Base-by-base conservation (phyloP, 2,888 invertebrate species). In the Tipula unca region DNA sequence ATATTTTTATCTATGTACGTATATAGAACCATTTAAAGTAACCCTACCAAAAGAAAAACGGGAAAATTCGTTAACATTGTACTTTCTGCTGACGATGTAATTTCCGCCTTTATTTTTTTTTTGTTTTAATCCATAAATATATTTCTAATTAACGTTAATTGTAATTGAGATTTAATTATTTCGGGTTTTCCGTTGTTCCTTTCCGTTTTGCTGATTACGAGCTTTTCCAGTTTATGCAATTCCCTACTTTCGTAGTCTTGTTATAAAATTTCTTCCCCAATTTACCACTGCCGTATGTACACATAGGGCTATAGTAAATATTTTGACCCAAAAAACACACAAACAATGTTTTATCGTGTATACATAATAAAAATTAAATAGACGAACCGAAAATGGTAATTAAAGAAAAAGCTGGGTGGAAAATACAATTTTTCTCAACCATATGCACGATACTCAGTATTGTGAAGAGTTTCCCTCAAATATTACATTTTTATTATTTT, bases 91-190 rank as follows among this genome's bases (percentile, higher is more conserved):
- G 20, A 69, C 69, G 25, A 25, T 69, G 69, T 69, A 69, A 69
- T 69, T 69, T 69, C 69, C 69, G 69, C 69, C 25, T 69, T 20
- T 25, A 25, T 25, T 69, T n/a, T 25, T 17, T 17, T 54, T 54
- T 0, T 25, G 25, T 25, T 69, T 69, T 69, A 69, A 25, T 69
- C 69, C 69, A 25, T 69, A 69, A 69, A 69, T 69, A 69, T 69
- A 69, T 69, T 69, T 69, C 69, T 69, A 69, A 69, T 69, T 69
- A 69, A 69, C 69, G 69, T 69, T 69, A 69, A 69, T 69, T 69
- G 69, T 69, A 69, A 69, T 69, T 69, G 69, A 69, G 69, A 69
- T 69, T 69, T 69, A 69, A 69, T 69, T 69, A 69, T 69, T 69
- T 25, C 25, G 69, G 20, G 20, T 69, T 69, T 25, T 69, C 25